Evolutionary conservation across 1,140 invertebrate species (phyloP), one percentile per base, ranked within the genome.

Genomic region (Bombus ignitus): DNA sequence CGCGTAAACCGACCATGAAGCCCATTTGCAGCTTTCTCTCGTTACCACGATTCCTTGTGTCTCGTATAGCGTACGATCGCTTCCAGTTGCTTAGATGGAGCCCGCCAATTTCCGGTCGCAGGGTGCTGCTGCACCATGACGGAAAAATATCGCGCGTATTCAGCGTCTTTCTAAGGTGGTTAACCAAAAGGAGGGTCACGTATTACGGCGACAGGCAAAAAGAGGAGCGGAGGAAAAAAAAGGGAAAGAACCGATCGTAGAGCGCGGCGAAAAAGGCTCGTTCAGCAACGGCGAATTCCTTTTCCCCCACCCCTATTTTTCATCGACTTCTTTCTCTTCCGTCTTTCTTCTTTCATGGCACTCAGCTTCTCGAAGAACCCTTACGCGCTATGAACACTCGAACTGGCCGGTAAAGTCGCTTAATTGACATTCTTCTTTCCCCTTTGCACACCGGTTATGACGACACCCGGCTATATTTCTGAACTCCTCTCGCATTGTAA

Each of bases 101-200:
- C 80, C 57, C 81, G 86, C 66, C 88, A 87, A 89, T 89, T 91
- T 68, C 84, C 59, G 82, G 71, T 59, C 71, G 81, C 74, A 32
- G n/a, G 25, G 18, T 28, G 12, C 47, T 25, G n/a, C n/a, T n/a
- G 65, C 42, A 37, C 65, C 86, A 35, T 83, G 62, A 70, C 44
- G 71, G 85, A 57, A 91, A 92, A 91, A 92, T 91, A 91, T 88
- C 91, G 85, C 76, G 91, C 90, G 86, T 62, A 73, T 85, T 92
- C 91, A 91, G 91, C 91, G 70, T 88, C 88, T 92, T 91, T 85
- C 66, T 22, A 28, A 83, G 68, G 47, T 81, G 85, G 73, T 79
- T 90, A 90, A 79, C 71, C 74, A 28, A n/a, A n/a, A 32, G n/a
- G 6, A 25, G 35, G 53, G 72, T 79, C 78, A 68, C 62, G 81